phyloP scores from a whole-genome alignment of 2,888 invertebrate genomes.

The Ochropleura leucogaster region DNA sequence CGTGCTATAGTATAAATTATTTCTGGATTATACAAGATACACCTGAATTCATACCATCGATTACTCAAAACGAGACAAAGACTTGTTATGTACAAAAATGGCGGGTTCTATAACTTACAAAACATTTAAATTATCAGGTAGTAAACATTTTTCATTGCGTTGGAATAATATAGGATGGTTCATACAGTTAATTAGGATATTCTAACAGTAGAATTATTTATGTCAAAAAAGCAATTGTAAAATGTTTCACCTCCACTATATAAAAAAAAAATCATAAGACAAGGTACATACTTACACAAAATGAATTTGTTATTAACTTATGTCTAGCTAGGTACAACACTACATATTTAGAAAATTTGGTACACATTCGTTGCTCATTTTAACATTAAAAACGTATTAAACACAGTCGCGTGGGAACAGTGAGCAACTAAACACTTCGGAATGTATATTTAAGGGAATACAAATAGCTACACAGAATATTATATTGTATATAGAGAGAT shows the following conservation, averaged over 20 bases:
- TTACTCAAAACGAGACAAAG: slow-evolving; percentile 57
- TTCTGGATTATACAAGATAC: slow-evolving; percentile 65
- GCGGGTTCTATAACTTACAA: slow-evolving; percentile 63
- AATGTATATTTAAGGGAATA: slow-evolving; percentile 82
- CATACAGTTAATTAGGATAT: slow-evolving; percentile 40
- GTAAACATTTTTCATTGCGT: slow-evolving; percentile 43
- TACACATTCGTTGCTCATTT: slow-evolving; percentile 90
- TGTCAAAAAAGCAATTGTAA: slow-evolving; percentile 43
- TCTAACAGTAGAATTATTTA: slow-evolving; percentile 34
- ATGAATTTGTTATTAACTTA: slow-evolving; percentile 82
- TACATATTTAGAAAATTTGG: slow-evolving; percentile 88
- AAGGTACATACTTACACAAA: slow-evolving; percentile 73
- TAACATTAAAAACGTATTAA: slow-evolving; percentile 75
- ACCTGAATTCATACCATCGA: slow-evolving; percentile 58
- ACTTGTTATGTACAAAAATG: slow-evolving; percentile 71
- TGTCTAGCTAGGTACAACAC: slow-evolving; percentile 84
- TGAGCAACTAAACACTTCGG: slow-evolving; percentile 84
- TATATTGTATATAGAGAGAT: slow-evolving; percentile 55
- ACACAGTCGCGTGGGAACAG: slow-evolving; percentile 71
- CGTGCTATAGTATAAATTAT: slow-evolving; percentile 64
- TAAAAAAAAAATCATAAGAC: slow-evolving; percentile 67
- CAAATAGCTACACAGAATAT: slow-evolving; percentile 66
- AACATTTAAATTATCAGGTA: slow-evolving; percentile 59
- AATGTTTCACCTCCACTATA: slow-evolving; percentile 49
- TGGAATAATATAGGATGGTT: slow-evolving; percentile 54